These are phyloP conservation scores for Denticeps clupeoides DNA, from an alignment of 2,797 vertebrate species.

Conservation along the genomic window DNA sequence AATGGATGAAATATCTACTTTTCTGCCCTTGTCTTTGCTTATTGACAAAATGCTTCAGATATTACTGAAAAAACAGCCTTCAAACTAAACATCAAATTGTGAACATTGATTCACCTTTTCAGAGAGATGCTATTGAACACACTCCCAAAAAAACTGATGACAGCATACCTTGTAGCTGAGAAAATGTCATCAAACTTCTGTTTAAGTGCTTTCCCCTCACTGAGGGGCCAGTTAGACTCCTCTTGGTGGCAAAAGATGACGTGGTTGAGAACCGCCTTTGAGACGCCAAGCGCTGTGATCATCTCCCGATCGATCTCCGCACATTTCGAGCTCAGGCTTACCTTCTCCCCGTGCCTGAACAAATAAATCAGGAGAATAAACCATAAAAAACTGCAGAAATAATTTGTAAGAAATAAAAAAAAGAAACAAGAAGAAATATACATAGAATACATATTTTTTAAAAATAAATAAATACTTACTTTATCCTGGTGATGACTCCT, in stretches of 20 bases:
- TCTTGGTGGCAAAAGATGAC: conserved; percentile 99
- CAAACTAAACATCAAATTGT: no score
- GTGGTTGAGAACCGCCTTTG: conserved; percentile 84
- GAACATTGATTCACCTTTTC: not conserved
- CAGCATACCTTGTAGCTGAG: conserved; percentile 84
- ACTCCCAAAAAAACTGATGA: not conserved
- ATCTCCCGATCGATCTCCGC: conserved; percentile 89
- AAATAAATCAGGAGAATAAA: not conserved
- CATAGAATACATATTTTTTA: no score
- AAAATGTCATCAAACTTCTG: conserved; percentile 98
- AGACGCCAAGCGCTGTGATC: conserved; percentile 87
- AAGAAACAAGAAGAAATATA: not conserved
- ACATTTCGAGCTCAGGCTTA: conserved; percentile 88
- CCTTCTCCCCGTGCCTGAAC: conserved; percentile 70
- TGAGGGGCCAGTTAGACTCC: conserved; percentile 94
- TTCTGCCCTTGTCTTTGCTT: no score
- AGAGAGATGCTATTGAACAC: not conserved
- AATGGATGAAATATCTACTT: no score
- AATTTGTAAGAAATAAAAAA: no score
- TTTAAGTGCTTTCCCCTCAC: conserved; percentile 90
- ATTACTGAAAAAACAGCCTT: not conserved
- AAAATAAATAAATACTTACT: conserved; percentile 73
- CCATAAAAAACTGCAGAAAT: no score
- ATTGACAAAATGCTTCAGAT: no score
- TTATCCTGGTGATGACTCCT: conserved; percentile 78